Evolutionary conservation across 2,888 invertebrate species (phyloP), one percentile per base, ranked within the genome.

Genomic region (Apamea epomidion): DNA sequence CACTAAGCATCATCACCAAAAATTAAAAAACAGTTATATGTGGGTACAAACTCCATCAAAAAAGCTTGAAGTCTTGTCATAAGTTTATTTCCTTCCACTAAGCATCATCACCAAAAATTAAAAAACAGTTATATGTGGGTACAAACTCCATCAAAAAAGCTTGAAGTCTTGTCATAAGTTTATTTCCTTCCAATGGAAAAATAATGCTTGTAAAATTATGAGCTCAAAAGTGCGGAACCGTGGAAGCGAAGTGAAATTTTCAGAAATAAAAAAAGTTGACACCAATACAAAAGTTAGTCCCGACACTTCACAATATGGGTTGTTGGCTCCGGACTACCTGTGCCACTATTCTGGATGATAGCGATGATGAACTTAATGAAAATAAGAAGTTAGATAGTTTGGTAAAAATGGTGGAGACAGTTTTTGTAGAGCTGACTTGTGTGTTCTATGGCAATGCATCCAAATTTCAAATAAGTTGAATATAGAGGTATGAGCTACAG

Each of bases 271-370:
- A 79, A 83, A 81, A 84, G 72, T 69, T 88, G 81, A 82, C 82
- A 83, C 74, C 84, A 82, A 85, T 81, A 87, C 84, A 80, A 82
- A 84, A 90, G 89, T 87, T 87, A 75, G 81, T 80, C 73, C 78
- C 45, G 68, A 79, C 80, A 76, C 78, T 88, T 79, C 74, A 83
- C 78, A 87, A 81, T 82, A 88, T 83, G 71, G 86, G 80, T 73
- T 81, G 80, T 80, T 76, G 76, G 76, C 79, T 85, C 51, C 79
- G 29, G 62, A 42, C 74, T 80, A 88, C 90, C 89, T 83, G 84
- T 18, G 75, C 0, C 80, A 58, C 62, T 90, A 89, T 90, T 89
- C 90, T 89, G 83, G 51, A 62, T 74, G 25, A 32, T 68, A 67
- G 72, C 32, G 42, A n/a, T n/a, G 16, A 32, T 42, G 12, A 29